Evolutionary conservation across 2,888 invertebrate species (phyloP).

Genomic region (Lasioglossum lativentre): DNA sequence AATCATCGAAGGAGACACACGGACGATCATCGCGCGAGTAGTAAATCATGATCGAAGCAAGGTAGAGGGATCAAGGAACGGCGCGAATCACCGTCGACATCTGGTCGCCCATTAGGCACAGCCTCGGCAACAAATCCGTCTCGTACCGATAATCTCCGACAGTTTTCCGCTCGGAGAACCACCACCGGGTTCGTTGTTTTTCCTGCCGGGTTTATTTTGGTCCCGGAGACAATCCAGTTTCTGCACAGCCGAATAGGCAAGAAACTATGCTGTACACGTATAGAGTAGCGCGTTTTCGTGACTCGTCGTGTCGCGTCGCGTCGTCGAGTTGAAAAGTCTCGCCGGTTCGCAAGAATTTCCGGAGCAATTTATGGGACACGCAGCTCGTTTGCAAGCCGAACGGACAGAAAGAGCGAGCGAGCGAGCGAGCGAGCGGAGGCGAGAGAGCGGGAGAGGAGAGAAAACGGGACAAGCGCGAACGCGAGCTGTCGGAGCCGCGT

Average conservation of each 20-base stretch:
- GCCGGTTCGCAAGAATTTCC: conserved; percentile 16
- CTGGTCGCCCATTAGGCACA: not conserved
- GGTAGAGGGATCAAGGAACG: not conserved
- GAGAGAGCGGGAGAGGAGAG: not conserved
- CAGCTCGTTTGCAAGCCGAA: conserved; percentile 28
- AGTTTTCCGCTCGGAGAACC: not conserved
- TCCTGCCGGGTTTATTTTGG: not conserved
- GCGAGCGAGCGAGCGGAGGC: not conserved
- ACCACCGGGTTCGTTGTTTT: not conserved
- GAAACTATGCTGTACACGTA: too few species aligned
- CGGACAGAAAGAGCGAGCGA: not conserved
- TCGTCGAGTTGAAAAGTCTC: not conserved
- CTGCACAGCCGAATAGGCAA: not conserved
- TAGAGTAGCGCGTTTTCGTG: not conserved
- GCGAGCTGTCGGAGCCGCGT: conserved; percentile 14
- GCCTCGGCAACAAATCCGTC: not conserved
- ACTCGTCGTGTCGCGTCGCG: not conserved
- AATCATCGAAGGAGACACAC: not conserved
- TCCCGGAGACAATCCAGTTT: not conserved
- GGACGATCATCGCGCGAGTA: too few species aligned
- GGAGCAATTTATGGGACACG: conserved; percentile 32
- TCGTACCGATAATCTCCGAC: not conserved
- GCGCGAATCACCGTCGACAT: not conserved
- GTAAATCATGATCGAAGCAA: not conserved
- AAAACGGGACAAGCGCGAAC: conserved; percentile 12